Conservation (phyloP, 2,888 invertebrate species). For the Oligia latruncula region DNA sequence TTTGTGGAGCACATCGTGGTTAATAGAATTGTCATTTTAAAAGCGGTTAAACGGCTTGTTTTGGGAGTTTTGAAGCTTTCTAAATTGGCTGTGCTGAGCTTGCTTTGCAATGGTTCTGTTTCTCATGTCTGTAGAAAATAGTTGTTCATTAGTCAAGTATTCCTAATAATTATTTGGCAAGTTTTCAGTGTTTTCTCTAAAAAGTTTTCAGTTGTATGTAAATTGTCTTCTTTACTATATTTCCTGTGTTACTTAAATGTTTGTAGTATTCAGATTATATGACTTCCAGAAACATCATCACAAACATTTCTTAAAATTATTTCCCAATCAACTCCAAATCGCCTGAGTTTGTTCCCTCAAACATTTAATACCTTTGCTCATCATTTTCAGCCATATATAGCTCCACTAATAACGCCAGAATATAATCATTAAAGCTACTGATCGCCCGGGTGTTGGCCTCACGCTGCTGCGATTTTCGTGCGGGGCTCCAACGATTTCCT, state of each 20-base stretch:
- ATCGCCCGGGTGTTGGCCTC: conserved; percentile 71
- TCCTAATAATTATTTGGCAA: too few relatives aligned
- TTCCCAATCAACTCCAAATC: background rate
- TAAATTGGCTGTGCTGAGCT: background rate
- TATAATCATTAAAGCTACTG: conserved; percentile 80
- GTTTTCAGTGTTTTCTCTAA: background rate
- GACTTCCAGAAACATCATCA: background rate
- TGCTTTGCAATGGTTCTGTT: conserved; percentile 1
- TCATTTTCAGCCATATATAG: conserved; percentile 31
- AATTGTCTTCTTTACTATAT: background rate
- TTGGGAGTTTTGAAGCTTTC: conserved; percentile 7
- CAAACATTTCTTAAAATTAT: background rate
- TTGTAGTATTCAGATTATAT: background rate
- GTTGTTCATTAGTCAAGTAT: background rate
- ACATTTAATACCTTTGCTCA: conserved; percentile 1
- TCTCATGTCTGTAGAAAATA: background rate
- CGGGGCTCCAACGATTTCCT: conserved; percentile 84
- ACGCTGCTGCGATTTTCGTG: conserved; percentile 86
- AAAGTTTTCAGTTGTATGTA: too few relatives aligned
- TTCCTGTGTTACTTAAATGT: background rate
- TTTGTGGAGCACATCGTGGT: conserved; percentile 31
- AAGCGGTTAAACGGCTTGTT: conserved; percentile 23
- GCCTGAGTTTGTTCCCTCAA: background rate
- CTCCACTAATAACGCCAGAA: conserved; percentile 72
- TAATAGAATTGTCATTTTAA: conserved; percentile 40